These are phyloP conservation scores for Margarornis squamiger DNA, from an alignment of 2,797 vertebrate genomes.

Conservation along the genomic window DNA sequence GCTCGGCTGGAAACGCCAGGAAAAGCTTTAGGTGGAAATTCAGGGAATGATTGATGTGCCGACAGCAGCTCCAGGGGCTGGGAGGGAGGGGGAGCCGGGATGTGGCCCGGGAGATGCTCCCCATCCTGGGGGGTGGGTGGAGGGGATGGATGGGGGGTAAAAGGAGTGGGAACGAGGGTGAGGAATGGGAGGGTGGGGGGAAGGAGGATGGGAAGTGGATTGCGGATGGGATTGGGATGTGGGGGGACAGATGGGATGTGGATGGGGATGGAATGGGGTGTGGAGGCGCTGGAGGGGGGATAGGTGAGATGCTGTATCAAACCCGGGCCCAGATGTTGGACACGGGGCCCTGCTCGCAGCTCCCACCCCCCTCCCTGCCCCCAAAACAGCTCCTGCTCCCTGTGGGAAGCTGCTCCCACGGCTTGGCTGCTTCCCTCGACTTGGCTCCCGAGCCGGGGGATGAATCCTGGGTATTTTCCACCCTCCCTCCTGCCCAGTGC, in stretches of 20 bases:
- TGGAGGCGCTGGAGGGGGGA: background rate
- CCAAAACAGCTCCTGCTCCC: background rate
- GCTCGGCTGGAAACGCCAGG: background rate
- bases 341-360: background rate
- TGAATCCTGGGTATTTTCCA: background rate
- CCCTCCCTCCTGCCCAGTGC: background rate
- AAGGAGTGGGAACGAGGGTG: background rate
- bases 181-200: background rate
- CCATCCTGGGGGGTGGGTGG: background rate
- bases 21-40: background rate
- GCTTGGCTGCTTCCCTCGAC: background rate
- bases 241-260: background rate
- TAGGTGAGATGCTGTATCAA: fast-evolving
- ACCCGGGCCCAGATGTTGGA: background rate
- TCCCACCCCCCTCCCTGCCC: background rate
- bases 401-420: background rate
- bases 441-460: background rate
- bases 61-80: background rate
- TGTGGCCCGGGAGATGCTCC: background rate
- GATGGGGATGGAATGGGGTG: background rate
- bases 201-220: background rate
- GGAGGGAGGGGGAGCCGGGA: background rate
- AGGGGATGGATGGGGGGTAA: too few relatives aligned
- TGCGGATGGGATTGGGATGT: background rate
- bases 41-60: background rate